A percentile compares a stretch with the other conserved stretches of the same genome.
Evolutionary conservation across 64 coral and sea anemone species (phyloP).

Genomic region (Porites australiensis): DNA sequence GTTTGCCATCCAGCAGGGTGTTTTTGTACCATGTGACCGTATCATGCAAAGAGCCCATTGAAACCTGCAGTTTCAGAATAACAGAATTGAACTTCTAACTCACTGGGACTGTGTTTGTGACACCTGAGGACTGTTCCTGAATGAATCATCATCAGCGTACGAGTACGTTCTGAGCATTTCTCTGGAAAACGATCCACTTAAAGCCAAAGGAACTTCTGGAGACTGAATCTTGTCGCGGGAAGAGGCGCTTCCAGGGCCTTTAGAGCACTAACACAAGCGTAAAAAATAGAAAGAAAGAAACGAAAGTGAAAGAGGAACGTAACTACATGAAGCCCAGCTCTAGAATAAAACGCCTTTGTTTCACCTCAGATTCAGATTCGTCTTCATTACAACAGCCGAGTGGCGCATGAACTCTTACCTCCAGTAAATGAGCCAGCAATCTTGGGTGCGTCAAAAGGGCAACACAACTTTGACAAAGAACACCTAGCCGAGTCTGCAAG

Average conservation of each 20-base stretch:
- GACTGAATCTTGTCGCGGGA: not conserved
- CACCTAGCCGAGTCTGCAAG: constrained; percentile 68
- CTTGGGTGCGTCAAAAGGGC: constrained; percentile 87
- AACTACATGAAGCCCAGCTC: no score
- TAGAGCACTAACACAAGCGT: not conserved
- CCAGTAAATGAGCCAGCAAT: constrained; percentile 93
- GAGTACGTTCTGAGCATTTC: constrained; percentile 91
- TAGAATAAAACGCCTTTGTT: not conserved
- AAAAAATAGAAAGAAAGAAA: no score
- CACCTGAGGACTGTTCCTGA: constrained; percentile 85
- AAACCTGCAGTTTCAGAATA: no score
- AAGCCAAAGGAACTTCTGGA: constrained; percentile 48
- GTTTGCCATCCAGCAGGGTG: no score
- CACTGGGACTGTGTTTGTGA: constrained; percentile 90
- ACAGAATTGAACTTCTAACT: not conserved
- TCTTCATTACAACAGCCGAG: no score
- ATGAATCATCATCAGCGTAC: constrained; percentile 83
- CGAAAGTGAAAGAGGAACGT: no score
- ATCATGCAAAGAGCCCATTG: no score
- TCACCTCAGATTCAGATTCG: not conserved
- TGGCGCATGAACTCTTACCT: constrained; percentile 42
- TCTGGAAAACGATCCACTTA: constrained; percentile 83
- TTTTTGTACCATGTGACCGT: no score
- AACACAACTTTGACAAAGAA: constrained; percentile 91
- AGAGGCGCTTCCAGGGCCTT: not conserved